Base-by-base conservation (phyloP, 2,888 invertebrate species). In the Corbicula japonica region DNA sequence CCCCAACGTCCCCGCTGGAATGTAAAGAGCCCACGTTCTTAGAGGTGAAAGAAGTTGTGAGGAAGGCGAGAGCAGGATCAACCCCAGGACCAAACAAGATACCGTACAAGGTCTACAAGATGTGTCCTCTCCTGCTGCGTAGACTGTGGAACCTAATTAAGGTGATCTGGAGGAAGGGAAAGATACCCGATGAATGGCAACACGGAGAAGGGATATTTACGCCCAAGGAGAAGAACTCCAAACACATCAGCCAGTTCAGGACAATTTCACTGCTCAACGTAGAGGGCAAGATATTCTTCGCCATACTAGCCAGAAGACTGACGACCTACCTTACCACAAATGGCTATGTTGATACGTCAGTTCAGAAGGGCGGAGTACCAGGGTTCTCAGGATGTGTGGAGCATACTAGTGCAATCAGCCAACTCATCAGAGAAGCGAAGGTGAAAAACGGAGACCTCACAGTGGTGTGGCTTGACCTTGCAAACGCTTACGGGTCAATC, bases 61-160 rank as follows among this genome's bases (percentile, higher is more conserved):
- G 52, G 46, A 71, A 69, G 21, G 73, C 73, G 18, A 63, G 76
- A 68, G 18, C 69, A 41, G 54, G 68, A 23, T 76, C 71, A 54
- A 68, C 69, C 10, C 73, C 63, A 50, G 73, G 73, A 41, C 76
- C 76, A 44, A 76, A 54, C 60, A 58, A 52, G 23, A 70, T 72
- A n/a, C 61, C 69, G 58, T 80, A 72, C 41, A 78, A 61, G 46
- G 68, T 50, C 15, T n/a, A n/a, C n/a, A n/a, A n/a, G n/a, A n/a
- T n/a, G n/a, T n/a, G n/a, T n/a, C n/a, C n/a, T n/a, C n/a, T 18
- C 18, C 50, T 50, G 50, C 50, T 50, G 18, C 15, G 50, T 18
- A 50, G 50, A 50, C 50, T 50, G 18, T 50, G 50, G 50, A 12
- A 18, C 50, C 5, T 50, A 50, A 21, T 50, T 12, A 50, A 50